Conservation (phyloP, 2,797 vertebrate species). For the Cossypha niveicapilla region DNA sequence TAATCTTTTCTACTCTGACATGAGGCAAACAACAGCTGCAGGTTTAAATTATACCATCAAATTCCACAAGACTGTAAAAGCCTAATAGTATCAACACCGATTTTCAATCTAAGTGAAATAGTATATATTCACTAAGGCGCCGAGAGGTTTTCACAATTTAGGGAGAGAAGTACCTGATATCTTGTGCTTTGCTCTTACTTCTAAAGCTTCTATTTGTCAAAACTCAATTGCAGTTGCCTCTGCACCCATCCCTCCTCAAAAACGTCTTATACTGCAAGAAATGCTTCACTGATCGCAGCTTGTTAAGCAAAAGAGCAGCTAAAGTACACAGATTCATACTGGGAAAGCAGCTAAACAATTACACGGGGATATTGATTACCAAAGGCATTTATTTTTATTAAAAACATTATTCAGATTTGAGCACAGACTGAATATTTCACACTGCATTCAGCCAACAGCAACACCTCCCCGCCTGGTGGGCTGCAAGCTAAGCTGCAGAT, state of each 20-base stretch:
- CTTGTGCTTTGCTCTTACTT: background rate
- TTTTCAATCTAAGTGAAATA: background rate
- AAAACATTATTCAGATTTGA: slow-evolving; percentile 6
- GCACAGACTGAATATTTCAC: background rate
- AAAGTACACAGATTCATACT: background rate
- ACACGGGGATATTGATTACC: background rate
- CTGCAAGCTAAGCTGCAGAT: background rate
- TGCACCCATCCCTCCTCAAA: background rate
- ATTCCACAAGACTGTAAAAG: background rate
- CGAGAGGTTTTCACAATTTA: background rate
- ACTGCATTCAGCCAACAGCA: background rate
- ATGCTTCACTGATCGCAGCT: background rate
- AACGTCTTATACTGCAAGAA: background rate
- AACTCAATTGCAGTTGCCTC: background rate
- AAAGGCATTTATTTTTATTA: slow-evolving; percentile 6
- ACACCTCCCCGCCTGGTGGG: background rate
- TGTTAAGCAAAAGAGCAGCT: background rate
- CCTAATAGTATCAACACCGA: background rate
- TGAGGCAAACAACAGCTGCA: background rate
- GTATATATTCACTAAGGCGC: background rate
- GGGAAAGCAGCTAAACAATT: background rate
- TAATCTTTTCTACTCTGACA: background rate
- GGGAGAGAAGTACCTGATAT: background rate
- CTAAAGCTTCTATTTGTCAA: background rate
- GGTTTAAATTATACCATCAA: background rate